Conservation (phyloP, 2,888 invertebrate genomes). For the Petrolisthes manimaculis region DNA sequence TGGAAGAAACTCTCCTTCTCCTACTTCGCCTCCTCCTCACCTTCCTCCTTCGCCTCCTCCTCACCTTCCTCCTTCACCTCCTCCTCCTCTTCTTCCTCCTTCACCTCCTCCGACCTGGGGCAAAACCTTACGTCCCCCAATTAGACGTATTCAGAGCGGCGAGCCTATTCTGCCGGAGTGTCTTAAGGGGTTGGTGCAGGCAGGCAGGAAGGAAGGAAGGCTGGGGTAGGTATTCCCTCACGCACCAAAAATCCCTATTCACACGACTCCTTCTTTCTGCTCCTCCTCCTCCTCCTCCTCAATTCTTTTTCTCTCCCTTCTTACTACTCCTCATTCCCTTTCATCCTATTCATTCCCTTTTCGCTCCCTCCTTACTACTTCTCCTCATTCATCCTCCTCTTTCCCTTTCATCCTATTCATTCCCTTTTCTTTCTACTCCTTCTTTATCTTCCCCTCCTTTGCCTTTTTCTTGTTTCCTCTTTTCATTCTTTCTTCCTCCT, state of each 20-base stretch:
- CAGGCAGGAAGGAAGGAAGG: too few relatives aligned
- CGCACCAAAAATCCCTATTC: too few relatives aligned
- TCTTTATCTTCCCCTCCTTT: background rate
- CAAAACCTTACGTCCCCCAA: background rate
- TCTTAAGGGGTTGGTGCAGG: too few relatives aligned
- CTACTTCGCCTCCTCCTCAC: background rate
- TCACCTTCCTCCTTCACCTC: background rate
- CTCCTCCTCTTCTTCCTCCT: background rate
- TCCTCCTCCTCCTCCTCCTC: background rate
- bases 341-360: background rate
- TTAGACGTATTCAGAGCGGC: too few relatives aligned
- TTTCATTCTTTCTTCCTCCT: background rate
- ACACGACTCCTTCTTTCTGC: background rate
- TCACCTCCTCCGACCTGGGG: background rate
- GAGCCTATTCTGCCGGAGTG: too few relatives aligned
- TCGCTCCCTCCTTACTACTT: background rate
- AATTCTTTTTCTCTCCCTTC: background rate
- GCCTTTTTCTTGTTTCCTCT: background rate
- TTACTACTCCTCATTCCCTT: background rate
- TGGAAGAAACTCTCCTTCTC: background rate
- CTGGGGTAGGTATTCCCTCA: too few relatives aligned
- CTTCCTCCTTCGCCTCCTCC: background rate
- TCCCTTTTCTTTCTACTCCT: background rate
- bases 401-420: background rate
- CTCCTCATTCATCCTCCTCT: background rate